Conservation (phyloP, 2,797 vertebrate genomes). For the Sebastes vulpes region DNA sequence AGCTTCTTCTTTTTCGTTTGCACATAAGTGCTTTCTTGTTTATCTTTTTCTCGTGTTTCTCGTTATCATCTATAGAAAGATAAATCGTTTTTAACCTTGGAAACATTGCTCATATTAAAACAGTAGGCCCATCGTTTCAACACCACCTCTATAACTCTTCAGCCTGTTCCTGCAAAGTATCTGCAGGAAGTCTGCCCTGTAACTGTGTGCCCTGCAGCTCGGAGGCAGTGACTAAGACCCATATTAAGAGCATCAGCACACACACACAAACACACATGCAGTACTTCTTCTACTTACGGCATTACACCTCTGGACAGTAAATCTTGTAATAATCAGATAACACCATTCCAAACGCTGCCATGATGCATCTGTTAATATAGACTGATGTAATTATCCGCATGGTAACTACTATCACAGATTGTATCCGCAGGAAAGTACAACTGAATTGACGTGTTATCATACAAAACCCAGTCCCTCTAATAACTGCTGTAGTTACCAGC, state of each 20-base stretch:
- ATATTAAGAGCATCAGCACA: background rate
- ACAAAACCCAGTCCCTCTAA: background rate
- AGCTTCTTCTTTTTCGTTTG: background rate
- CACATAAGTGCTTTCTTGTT: background rate
- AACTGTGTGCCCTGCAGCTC: background rate
- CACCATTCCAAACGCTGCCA: background rate
- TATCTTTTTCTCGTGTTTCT: background rate
- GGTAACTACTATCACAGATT: background rate
- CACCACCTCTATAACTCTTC: background rate
- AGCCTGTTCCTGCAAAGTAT: background rate
- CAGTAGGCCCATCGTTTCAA: background rate
- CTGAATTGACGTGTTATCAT: background rate
- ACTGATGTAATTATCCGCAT: background rate
- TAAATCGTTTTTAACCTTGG: background rate
- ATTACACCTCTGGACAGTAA: background rate
- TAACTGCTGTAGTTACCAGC: background rate
- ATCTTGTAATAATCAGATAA: background rate
- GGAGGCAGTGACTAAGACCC: background rate
- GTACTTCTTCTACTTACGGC: background rate
- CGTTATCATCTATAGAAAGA: background rate
- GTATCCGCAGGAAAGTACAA: background rate
- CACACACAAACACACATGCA: background rate
- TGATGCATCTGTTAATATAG: background rate
- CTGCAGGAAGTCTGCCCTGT: background rate
- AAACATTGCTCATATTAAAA: background rate